Evolutionary conservation across 1,140 invertebrate genomes (phyloP).

Genomic region (Plodia interpunctella): DNA sequence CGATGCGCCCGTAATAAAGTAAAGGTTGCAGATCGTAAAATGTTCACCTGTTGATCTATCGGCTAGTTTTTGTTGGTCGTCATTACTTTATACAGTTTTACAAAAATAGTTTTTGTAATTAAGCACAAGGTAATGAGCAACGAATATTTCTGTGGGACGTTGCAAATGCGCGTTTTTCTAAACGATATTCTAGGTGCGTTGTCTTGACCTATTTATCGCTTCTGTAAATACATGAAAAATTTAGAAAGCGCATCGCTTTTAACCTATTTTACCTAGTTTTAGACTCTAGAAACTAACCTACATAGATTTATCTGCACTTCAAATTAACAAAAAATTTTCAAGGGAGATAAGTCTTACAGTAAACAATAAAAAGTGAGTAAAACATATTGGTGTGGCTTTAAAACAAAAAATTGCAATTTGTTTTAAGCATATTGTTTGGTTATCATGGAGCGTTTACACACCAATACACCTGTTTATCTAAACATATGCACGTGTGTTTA

Average conservation of each 20-base stretch:
- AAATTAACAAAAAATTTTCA: no score
- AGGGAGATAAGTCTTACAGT: no score
- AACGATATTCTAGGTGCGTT: constrained; percentile 29
- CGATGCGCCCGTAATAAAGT: constrained; percentile 34
- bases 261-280: no score
- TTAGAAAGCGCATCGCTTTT: neutral
- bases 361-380: no score
- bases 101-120: constrained; percentile 35
- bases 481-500: neutral
- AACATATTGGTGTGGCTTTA: neutral
- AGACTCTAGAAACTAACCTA: no score
- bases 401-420: neutral
- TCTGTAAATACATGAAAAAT: constrained; percentile 2
- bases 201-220: constrained; percentile 36
- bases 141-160: constrained; percentile 33
- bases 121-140: constrained; percentile 40
- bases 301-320: no score
- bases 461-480: neutral
- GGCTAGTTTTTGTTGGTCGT: constrained; percentile 23
- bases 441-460: neutral
- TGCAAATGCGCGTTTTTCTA: constrained; percentile 35
- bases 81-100: constrained; percentile 17
- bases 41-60: constrained; percentile 33
- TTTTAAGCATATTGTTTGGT: neutral
- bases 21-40: constrained; percentile 33